phyloP scores from a whole-genome alignment of 2,888 invertebrate species.

The Ypsolopha scabrella region DNA sequence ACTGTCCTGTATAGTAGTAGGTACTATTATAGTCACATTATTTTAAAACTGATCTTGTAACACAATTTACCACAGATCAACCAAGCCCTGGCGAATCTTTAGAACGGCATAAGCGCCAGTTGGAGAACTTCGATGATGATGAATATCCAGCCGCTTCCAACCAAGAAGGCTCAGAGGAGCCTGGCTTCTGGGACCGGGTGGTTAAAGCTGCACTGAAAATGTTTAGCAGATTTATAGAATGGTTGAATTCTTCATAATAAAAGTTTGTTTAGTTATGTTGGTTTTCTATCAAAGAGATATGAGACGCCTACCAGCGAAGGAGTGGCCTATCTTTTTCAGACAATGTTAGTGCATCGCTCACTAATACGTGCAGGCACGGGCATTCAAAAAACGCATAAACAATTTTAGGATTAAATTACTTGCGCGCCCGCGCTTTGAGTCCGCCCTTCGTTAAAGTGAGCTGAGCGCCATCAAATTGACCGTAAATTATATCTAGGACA shows the following conservation, averaged over 20 bases:
- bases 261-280: conserved; percentile 4
- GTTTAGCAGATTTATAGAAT: conserved; percentile 53
- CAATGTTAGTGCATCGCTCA: conserved; percentile 7
- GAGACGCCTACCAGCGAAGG: not conserved
- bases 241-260: conserved; percentile 41
- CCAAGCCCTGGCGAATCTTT: not conserved
- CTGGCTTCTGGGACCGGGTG: conserved; percentile 54
- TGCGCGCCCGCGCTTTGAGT: too few relatives aligned
- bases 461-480: too few relatives aligned
- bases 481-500: too few relatives aligned
- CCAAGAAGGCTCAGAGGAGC: conserved; percentile 26
- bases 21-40: not conserved
- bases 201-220: conserved; percentile 54
- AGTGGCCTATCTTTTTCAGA: not conserved
- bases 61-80: not conserved
- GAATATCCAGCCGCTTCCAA: conserved; percentile 30
- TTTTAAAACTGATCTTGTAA: not conserved
- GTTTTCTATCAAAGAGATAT: not conserved
- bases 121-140: conserved; percentile 46
- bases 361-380: too few relatives aligned
- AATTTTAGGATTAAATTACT: too few relatives aligned
- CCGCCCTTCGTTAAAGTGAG: too few relatives aligned
- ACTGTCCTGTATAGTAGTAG: too few relatives aligned
- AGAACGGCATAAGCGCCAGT: conserved; percentile 33
- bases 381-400: too few relatives aligned